Evolutionary conservation across 2,888 invertebrate species (phyloP).

Genomic region (Caenorhabditis japonica): DNA sequence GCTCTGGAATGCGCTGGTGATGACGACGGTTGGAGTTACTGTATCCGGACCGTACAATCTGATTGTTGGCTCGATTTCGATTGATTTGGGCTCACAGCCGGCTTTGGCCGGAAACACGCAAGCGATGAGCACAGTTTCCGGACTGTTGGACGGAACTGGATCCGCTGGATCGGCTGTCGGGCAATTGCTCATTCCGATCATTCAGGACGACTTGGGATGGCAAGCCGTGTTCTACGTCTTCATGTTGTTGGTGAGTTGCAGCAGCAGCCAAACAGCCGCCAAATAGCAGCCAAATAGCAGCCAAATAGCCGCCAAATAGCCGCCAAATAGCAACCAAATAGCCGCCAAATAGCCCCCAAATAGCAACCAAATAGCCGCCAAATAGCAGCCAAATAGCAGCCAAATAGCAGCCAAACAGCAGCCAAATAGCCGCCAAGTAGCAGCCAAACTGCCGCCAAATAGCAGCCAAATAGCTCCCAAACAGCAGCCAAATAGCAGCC

Average conservation of each 20-base stretch:
- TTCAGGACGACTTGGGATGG: slow-evolving; percentile 78
- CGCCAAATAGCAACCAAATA: no score
- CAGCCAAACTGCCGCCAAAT: no score
- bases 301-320: no score
- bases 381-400: no score
- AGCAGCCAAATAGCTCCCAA: no score
- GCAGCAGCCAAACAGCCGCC: no score
- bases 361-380: no score
- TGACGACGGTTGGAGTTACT: slow-evolving; percentile 79
- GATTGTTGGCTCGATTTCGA: slow-evolving; percentile 79
- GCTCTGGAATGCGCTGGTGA: slow-evolving; percentile 78
- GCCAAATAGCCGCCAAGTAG: no score
- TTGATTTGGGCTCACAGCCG: slow-evolving; percentile 79
- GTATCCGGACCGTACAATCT: slow-evolving; percentile 79
- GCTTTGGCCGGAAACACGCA: slow-evolving; percentile 78
- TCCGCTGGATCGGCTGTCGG: slow-evolving; percentile 80
- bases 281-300: no score
- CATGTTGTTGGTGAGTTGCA: slow-evolving; percentile 82
- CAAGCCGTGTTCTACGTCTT: slow-evolving; percentile 79
- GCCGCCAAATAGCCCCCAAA: no score
- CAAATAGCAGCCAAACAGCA: no score
- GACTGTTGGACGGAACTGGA: slow-evolving; percentile 80
- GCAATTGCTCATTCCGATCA: slow-evolving; percentile 78
- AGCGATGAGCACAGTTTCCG: slow-evolving; percentile 80
- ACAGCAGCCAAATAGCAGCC: no score